These are phyloP conservation scores for Ptiloglossa arizonensis DNA, from an alignment of 1,140 invertebrate genomes.

Conservation along the genomic window DNA sequence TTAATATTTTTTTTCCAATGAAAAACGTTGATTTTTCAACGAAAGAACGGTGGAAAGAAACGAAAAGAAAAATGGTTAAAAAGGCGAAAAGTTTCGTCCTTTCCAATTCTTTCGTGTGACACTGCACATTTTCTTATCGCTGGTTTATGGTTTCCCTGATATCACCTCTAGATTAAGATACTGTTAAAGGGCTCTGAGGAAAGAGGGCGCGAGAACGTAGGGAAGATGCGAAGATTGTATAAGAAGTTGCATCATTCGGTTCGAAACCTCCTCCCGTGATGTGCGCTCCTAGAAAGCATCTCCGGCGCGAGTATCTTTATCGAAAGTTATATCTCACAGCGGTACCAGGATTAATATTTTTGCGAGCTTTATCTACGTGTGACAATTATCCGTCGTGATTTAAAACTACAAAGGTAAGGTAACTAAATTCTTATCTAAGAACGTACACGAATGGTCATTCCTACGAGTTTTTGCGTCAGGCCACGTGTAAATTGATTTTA, in stretches of 20 bases:
- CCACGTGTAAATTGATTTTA: slow-evolving; percentile 27
- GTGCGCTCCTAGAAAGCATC: slow-evolving; percentile 51
- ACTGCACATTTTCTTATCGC: slow-evolving; percentile 36
- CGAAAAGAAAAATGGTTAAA: not conserved
- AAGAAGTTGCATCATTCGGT: slow-evolving; percentile 56
- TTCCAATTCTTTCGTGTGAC: not conserved
- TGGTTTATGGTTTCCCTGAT: slow-evolving; percentile 13
- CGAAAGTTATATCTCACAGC: slow-evolving; percentile 39
- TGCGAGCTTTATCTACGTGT: slow-evolving; percentile 38
- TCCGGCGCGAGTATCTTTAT: slow-evolving; percentile 49
- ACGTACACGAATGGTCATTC: not conserved
- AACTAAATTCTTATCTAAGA: not conserved
- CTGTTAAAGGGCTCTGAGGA: slow-evolving; percentile 46
- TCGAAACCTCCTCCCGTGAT: slow-evolving; percentile 48
- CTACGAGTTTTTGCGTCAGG: not conserved
- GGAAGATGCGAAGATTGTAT: slow-evolving; percentile 52
- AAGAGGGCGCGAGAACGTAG: slow-evolving; percentile 53
- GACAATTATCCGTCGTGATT: slow-evolving; percentile 48
- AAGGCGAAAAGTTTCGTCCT: not conserved
- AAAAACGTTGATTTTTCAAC: no score
- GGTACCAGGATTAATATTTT: slow-evolving; percentile 34
- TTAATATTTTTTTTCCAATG: not conserved
- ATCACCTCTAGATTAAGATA: slow-evolving; percentile 36
- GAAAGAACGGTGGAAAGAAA: not conserved
- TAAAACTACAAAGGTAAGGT: slow-evolving; percentile 13